Percentiles rank a stretch among this genome's conserved stretches.
These are phyloP conservation scores for Drosophila mayri DNA, from an alignment of 1,140 invertebrate genomes.

Conservation along the genomic window DNA sequence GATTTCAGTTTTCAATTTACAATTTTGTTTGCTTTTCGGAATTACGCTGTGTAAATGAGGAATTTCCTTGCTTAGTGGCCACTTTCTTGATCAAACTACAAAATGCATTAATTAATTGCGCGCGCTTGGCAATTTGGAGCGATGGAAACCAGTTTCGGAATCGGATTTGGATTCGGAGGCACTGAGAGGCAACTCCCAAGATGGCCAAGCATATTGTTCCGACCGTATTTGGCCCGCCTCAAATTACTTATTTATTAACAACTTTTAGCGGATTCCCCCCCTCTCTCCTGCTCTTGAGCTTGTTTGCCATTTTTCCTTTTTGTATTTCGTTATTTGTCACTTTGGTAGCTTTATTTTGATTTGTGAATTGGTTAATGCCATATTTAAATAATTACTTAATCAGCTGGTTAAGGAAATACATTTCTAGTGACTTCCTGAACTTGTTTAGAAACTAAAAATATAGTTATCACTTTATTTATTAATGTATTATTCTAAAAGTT, in stretches of 20 bases:
- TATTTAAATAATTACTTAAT: slow-evolving; percentile 16
- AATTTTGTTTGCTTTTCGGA: slow-evolving; percentile 41
- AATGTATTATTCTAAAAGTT: not conserved
- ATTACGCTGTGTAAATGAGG: slow-evolving; percentile 57
- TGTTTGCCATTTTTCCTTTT: slow-evolving; percentile 4
- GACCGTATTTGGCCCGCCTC: slow-evolving; percentile 65
- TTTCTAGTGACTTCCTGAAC: not conserved
- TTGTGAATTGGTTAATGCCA: slow-evolving; percentile 11
- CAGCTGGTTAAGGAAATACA: not conserved
- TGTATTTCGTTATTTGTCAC: slow-evolving; percentile 22
- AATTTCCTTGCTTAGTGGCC: slow-evolving; percentile 56
- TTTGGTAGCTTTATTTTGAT: slow-evolving; percentile 27
- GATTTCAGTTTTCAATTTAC: slow-evolving; percentile 20
- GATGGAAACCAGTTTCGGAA: slow-evolving; percentile 45
- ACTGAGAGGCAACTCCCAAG: slow-evolving; percentile 30
- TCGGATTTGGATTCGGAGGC: slow-evolving; percentile 10
- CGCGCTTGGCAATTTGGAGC: slow-evolving; percentile 69
- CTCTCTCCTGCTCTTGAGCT: not conserved
- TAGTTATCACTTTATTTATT: not conserved
- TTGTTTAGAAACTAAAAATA: not conserved
- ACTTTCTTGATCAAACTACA: slow-evolving; percentile 36
- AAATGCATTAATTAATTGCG: slow-evolving; percentile 79
- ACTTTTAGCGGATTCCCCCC: slow-evolving; percentile 23
- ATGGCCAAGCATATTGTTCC: slow-evolving; percentile 72
- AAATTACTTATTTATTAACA: slow-evolving; percentile 81